Conservation (phyloP, 1,140 invertebrate genomes). For the Diploscapter pachys region DNA sequence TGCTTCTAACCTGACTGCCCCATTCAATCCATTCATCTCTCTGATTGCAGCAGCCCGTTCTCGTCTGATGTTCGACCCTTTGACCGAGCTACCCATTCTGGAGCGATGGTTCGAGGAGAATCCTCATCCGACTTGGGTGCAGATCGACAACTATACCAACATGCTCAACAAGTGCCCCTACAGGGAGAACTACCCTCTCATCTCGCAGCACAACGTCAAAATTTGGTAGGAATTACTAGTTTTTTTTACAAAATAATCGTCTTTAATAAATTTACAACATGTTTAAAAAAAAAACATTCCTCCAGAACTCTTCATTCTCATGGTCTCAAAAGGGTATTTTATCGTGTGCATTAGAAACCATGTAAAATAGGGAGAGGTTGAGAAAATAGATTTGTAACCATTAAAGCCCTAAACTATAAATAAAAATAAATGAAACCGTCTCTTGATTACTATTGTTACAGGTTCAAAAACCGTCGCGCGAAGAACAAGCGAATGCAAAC, state of each 20-base stretch:
- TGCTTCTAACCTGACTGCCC: background rate
- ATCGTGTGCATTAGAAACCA: too few species aligned
- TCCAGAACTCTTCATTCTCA: too few species aligned
- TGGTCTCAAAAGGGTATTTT: too few species aligned
- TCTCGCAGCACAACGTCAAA: conserved; percentile 56
- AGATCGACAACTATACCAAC: conserved; percentile 57
- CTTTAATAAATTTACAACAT: too few species aligned
- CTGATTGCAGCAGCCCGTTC: conserved; percentile 43
- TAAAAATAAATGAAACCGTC: too few species aligned
- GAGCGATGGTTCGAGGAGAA: conserved; percentile 56
- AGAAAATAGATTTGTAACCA: too few species aligned
- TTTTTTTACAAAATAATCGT: background rate
- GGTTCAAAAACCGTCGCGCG: conserved; percentile 57
- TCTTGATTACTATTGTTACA: too few species aligned
- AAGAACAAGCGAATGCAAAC: conserved; percentile 50
- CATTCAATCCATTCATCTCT: too few species aligned
- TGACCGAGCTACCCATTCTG: conserved; percentile 52
- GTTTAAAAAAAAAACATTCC: too few species aligned
- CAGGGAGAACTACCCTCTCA: conserved; percentile 55
- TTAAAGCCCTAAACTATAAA: too few species aligned
- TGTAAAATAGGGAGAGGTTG: too few species aligned
- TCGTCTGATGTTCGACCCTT: conserved; percentile 57
- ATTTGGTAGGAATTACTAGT: background rate
- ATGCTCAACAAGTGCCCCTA: conserved; percentile 47
- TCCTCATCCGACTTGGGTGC: conserved; percentile 57